Evolutionary conservation across 2,113 vertebrate genomes (phyloP).

Genomic region (Aptenodytes forsteri): DNA sequence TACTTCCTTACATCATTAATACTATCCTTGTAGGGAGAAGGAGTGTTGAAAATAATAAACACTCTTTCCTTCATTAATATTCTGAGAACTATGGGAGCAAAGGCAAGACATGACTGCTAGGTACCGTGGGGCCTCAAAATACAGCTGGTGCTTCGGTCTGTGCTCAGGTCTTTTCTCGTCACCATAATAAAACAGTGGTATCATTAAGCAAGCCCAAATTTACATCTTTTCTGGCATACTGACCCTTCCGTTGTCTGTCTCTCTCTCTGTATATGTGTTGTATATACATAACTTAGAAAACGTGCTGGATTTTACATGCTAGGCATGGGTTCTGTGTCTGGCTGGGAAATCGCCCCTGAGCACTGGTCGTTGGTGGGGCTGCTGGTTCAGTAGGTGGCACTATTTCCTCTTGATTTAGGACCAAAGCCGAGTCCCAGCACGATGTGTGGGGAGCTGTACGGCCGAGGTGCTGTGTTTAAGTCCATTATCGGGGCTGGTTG

Average conservation of each 20-base stretch:
- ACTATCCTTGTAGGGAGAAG: slow-evolving; percentile 29
- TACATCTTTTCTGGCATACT: neutral
- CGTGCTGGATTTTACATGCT: neutral
- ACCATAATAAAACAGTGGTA: neutral
- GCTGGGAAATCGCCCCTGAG: neutral
- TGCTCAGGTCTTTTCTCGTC: neutral
- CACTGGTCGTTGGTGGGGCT: neutral
- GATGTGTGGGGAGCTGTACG: neutral
- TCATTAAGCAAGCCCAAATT: neutral
- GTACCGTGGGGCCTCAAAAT: neutral
- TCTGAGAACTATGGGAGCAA: neutral
- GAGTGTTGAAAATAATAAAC: slow-evolving; percentile 41
- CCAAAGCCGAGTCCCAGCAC: neutral
- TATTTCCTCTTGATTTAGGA: slow-evolving; percentile 34
- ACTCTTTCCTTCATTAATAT: slow-evolving; percentile 31
- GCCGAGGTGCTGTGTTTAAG: neutral
- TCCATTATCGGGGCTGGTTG: neutral
- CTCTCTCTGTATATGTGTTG: neutral
- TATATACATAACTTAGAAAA: neutral
- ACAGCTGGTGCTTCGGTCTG: neutral
- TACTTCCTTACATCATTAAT: slow-evolving; percentile 57
- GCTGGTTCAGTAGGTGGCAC: slow-evolving; percentile 48
- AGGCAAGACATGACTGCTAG: slow-evolving; percentile 2
- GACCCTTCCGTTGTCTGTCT: neutral
- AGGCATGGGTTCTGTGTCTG: neutral